These are phyloP conservation scores for Grus americana DNA, from an alignment of 2,113 vertebrate species.

Conservation along the genomic window DNA sequence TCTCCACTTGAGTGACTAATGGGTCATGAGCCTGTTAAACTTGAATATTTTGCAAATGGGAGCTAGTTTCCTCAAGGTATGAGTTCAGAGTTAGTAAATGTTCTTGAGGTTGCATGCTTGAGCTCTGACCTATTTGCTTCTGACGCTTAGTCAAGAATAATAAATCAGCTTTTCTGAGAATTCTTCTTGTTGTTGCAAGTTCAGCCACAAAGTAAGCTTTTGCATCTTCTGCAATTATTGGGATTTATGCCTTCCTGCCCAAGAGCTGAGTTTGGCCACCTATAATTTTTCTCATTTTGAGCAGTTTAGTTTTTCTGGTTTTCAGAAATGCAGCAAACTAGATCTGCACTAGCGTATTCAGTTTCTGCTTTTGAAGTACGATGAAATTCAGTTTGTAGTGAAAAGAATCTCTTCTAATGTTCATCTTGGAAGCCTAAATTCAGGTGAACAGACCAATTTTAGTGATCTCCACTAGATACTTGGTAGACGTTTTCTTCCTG, in stretches of 20 bases:
- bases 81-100: background rate
- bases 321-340: slow-evolving; percentile 48
- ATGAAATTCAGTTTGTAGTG: slow-evolving; percentile 14
- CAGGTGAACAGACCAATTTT: slow-evolving; percentile 35
- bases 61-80: slow-evolving; percentile 17
- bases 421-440: slow-evolving; percentile 34
- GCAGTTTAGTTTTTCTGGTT: slow-evolving; percentile 48
- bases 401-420: slow-evolving; percentile 4
- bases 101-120: slow-evolving; percentile 49
- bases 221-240: slow-evolving; percentile 42
- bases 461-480: slow-evolving; percentile 49
- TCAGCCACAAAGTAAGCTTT: slow-evolving; percentile 49
- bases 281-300: slow-evolving; percentile 54
- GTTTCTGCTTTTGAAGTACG: slow-evolving; percentile 19
- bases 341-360: slow-evolving; percentile 12
- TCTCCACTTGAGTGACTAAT: background rate
- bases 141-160: slow-evolving; percentile 25
- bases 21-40: background rate
- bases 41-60: background rate
- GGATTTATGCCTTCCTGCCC: slow-evolving; percentile 57
- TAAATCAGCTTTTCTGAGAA: slow-evolving; percentile 52
- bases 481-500: slow-evolving; percentile 36
- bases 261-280: slow-evolving; percentile 32
- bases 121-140: slow-evolving; percentile 43
- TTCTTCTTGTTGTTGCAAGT: slow-evolving; percentile 49